Percentiles rank a stretch among this genome's conserved stretches.
phyloP scores from a whole-genome alignment of 53 echinoderm and acorn worm species.

The Echinarachnius parma region DNA sequence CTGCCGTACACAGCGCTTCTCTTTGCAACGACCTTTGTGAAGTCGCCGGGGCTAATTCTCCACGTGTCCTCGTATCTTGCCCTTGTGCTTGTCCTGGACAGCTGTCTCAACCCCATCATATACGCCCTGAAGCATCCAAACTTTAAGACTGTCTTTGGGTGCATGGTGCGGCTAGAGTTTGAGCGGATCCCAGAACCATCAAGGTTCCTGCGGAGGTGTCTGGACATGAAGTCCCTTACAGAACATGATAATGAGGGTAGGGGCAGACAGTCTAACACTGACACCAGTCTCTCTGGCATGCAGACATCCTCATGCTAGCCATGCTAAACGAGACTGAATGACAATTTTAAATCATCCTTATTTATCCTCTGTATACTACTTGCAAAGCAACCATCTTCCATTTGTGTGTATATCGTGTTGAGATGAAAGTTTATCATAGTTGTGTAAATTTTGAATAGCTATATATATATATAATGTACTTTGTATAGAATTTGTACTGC shows the following conservation, averaged over 20 bases:
- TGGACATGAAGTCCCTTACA: not conserved
- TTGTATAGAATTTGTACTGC: too few relatives aligned
- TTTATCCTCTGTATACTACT: too few relatives aligned
- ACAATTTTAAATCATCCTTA: too few relatives aligned
- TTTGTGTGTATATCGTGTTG: too few relatives aligned
- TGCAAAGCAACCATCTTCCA: too few relatives aligned
- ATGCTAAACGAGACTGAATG: not conserved
- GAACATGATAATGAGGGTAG: constrained; percentile 26
- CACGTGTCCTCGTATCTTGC: constrained; percentile 40
- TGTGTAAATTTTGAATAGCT: too few relatives aligned
- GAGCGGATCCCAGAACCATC: constrained; percentile 50
- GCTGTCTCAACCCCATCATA: constrained; percentile 60
- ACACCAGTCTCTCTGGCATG: constrained; percentile 29
- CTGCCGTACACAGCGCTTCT: constrained; percentile 54
- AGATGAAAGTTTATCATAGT: too few relatives aligned
- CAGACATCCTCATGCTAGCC: constrained; percentile 27
- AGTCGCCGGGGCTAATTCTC: constrained; percentile 45
- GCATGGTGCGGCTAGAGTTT: constrained; percentile 47
- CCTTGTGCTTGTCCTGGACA: constrained; percentile 46
- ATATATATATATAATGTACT: too few relatives aligned
- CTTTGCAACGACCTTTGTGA: constrained; percentile 40
- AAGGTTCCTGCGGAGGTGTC: constrained; percentile 33
- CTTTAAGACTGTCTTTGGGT: constrained; percentile 54
- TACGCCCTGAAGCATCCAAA: constrained; percentile 69
- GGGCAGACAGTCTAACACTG: constrained; percentile 25